A percentile compares a stretch with the other conserved stretches of the same genome.
Conservation (phyloP, 37 sponge, comb jelly and placozoan species). For the Amphimedon queenslandica region DNA sequence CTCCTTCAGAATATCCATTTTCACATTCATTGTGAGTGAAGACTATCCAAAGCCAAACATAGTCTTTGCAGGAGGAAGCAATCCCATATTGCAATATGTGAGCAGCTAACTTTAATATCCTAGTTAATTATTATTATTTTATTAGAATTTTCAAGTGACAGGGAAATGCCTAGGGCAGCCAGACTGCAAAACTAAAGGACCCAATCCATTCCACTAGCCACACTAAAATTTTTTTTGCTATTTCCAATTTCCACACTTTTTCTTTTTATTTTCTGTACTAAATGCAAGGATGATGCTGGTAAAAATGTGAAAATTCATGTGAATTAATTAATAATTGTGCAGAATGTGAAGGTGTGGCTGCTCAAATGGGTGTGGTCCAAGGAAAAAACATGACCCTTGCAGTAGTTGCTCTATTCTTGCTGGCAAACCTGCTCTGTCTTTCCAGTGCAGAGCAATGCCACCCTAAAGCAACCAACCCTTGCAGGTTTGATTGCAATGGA, state of each 20-base stretch:
- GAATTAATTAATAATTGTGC: too few species aligned
- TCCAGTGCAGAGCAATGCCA: slow-evolving; percentile 17
- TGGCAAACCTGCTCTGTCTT: background rate
- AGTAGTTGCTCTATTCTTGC: slow-evolving; percentile 1
- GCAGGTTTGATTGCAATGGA: slow-evolving; percentile 35
- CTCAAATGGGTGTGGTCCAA: background rate
- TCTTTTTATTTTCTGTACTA: too few species aligned
- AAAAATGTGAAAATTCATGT: too few species aligned
- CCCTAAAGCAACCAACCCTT: slow-evolving; percentile 22
- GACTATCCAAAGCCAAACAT: background rate
- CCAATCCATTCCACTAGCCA: too few species aligned
- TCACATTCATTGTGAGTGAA: background rate
- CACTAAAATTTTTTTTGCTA: too few species aligned
- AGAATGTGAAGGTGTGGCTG: background rate
- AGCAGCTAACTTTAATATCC: too few species aligned
- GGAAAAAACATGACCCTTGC: background rate
- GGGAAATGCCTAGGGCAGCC: slow-evolving; percentile 32
- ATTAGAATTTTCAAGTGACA: slow-evolving; percentile 30
- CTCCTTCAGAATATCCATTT: background rate
- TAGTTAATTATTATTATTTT: too few species aligned
- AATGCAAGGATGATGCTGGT: too few species aligned
- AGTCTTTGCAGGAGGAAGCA: background rate
- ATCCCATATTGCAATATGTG: slow-evolving; percentile 35
- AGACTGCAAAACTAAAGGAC: background rate
- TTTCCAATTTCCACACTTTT: too few species aligned